phyloP scores from a whole-genome alignment of 2,888 invertebrate genomes.

The Adelphocoris suturalis region DNA sequence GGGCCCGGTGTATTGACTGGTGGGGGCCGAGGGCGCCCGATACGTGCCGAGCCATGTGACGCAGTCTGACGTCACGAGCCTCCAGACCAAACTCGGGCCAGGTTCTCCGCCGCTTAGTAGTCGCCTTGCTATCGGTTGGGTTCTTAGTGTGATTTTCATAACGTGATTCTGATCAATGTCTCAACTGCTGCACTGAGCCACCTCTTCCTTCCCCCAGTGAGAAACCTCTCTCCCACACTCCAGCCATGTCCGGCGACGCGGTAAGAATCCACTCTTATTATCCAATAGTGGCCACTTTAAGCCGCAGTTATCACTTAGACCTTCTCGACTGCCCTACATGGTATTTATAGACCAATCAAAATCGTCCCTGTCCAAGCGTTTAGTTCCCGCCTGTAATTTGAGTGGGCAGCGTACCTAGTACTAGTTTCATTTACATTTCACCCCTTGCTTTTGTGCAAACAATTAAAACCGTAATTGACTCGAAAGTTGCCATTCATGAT shows the following conservation, averaged over 20 bases:
- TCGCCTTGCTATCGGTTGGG: constrained; percentile 45
- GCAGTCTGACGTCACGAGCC: constrained; percentile 77
- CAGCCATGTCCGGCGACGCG: constrained; percentile 63
- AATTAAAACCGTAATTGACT: background rate
- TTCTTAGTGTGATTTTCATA: background rate
- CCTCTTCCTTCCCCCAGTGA: constrained; percentile 12
- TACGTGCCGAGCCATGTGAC: constrained; percentile 74
- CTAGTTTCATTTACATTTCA: background rate
- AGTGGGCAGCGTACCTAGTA: background rate
- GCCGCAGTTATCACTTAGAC: constrained; percentile 36
- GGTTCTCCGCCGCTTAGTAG: constrained; percentile 48
- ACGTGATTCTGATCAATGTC: constrained; percentile 36
- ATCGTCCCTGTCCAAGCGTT: background rate
- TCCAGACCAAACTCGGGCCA: constrained; percentile 20
- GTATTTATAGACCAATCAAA: constrained; percentile 51
- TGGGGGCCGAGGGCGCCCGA: constrained; percentile 60
- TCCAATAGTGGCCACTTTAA: constrained; percentile 46
- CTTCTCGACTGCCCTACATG: constrained; percentile 43
- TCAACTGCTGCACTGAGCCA: constrained; percentile 50
- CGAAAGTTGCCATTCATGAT: background rate
- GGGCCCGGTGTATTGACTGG: constrained; percentile 49
- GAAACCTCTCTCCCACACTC: constrained; percentile 15
- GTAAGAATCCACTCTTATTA: constrained; percentile 51
- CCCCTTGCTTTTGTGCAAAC: too few relatives aligned
- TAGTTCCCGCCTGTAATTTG: constrained; percentile 41